Evolutionary conservation across 2,797 vertebrate genomes (phyloP), one percentile per base, ranked within the genome.

Genomic region (Brachymystax lenok): DNA sequence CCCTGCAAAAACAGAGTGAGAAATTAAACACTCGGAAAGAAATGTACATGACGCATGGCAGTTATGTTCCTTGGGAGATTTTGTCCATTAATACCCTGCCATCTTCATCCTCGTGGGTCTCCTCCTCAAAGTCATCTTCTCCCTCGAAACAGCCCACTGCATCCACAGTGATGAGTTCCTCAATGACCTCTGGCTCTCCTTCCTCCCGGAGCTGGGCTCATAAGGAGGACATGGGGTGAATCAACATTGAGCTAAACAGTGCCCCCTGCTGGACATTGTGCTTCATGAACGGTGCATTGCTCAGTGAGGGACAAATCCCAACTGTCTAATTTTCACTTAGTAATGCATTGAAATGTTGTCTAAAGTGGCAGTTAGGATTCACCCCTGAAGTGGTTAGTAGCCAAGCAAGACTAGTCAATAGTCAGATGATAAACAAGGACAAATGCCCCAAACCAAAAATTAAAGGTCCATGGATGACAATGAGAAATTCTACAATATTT

Each of bases 111-210:
- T 94, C 94, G 0, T 69, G 82, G 8, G 69, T 81, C 1, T 95
- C 94, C 0, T 95, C 94, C 0, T 86, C 93, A 0, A 95, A 94
- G 0, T 96, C 94, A 0, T 96, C 95, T 66, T 94, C 92, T 5
- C 92, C 96, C 89, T 98, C 93, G 50, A 98, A 99, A 90, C 98
- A 99, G 78, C 97, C 97, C 21, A 98, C 92, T 0, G 97, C 97
- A 14, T 99, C 97, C 80, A 99, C 95, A 0, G 97, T 98, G 91
- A 99, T 99, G 72, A 99, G 94, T 80, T 98, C 97, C 5, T 98
- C 97, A n/a, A 96, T 95, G 3, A 94, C 93, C 66, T 96, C 95
- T 5, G 92, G 94, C 52, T 91, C 90, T 1, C 94, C 92, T 69
- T 88, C 77, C 54, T 83, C 81, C 5, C 78, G 84, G 35, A 94